Evolutionary conservation across 1,140 invertebrate genomes (phyloP).

Genomic region (Rhagoletis pomonella): DNA sequence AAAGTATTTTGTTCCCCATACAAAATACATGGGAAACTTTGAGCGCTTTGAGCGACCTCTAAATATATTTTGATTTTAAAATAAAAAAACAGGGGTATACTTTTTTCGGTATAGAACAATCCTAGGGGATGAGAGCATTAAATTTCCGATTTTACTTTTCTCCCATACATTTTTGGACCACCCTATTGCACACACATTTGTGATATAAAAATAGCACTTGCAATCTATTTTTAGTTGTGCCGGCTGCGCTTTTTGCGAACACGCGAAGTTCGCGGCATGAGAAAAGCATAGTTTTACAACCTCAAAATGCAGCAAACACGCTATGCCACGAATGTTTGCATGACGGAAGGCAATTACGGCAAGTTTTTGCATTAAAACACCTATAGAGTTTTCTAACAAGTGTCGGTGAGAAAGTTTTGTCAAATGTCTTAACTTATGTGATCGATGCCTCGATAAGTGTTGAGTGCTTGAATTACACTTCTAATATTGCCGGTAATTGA

Average conservation of each 20-base stretch:
- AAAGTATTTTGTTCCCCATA: too few relatives aligned
- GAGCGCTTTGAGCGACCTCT: too few relatives aligned
- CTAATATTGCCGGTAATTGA: not conserved
- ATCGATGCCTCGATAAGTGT: too few relatives aligned
- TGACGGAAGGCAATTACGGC: not conserved
- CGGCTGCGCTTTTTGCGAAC: not conserved
- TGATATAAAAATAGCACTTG: constrained; percentile 1
- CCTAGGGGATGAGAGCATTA: too few relatives aligned
- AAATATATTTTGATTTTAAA: too few relatives aligned
- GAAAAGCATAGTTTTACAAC: not conserved
- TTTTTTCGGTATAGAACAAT: too few relatives aligned
- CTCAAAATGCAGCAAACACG: not conserved
- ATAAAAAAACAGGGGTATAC: too few relatives aligned
- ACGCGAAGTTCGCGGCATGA: constrained; percentile 1
- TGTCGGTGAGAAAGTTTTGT: not conserved
- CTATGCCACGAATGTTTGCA: not conserved
- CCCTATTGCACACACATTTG: not conserved
- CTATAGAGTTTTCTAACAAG: not conserved
- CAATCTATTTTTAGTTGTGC: constrained; percentile 6
- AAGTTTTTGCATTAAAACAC: not conserved
- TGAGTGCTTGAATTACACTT: not conserved
- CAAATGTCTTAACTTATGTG: not conserved
- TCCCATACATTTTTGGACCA: too few relatives aligned
- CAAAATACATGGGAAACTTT: too few relatives aligned
- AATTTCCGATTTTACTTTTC: too few relatives aligned